Evolutionary conservation across 2,888 invertebrate genomes (phyloP), one percentile per base, ranked within the genome.

Genomic region (Chrysolina oricalcia): DNA sequence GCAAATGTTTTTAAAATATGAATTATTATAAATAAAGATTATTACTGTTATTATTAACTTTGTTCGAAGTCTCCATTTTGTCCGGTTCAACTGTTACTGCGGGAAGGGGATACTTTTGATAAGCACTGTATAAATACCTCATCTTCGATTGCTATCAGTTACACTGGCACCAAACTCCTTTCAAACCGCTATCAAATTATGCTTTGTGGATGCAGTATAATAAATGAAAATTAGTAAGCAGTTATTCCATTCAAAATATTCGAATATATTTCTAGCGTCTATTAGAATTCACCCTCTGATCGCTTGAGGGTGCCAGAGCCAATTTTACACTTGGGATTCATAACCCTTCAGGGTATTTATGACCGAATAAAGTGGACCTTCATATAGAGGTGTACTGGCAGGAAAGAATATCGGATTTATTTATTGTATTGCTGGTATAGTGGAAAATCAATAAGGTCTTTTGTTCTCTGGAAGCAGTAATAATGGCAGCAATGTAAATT

Each of bases 251-350:
- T 53, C 53, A 53, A 53, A 53, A 53, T 21, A 23, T 19, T 5
- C 53, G 23, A 53, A 53, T 21, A 48, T 48, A 9, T 48, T 48
- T 9, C 9, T 17, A 48, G 48, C 35, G 13, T 53, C 0, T 53
- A 53, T 53, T 53, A 53, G 53, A 11, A 53, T 21, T 53, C 53
- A 21, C 53, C 53, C 53, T 21, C 13, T 21, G 19, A 53, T 53
- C 9, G 53, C 53, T 11, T 10, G 13, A 53, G 53, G 23, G 53
- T 21, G 53, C 13, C 13, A 3, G 21, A 21, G 53, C 19, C 53
- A 53, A 53, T 53, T 11, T 53, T 13, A 17, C 11, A 53, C 50
- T 17, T 0, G 10, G 21, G 50, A 53, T 21, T 53, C 50, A 53
- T 53, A 53, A 53, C 19, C 21, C 50, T 53, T 53, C 21, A 3